phyloP scores from a whole-genome alignment of 2,888 invertebrate genomes.

The Chrysolina haemoptera region DNA sequence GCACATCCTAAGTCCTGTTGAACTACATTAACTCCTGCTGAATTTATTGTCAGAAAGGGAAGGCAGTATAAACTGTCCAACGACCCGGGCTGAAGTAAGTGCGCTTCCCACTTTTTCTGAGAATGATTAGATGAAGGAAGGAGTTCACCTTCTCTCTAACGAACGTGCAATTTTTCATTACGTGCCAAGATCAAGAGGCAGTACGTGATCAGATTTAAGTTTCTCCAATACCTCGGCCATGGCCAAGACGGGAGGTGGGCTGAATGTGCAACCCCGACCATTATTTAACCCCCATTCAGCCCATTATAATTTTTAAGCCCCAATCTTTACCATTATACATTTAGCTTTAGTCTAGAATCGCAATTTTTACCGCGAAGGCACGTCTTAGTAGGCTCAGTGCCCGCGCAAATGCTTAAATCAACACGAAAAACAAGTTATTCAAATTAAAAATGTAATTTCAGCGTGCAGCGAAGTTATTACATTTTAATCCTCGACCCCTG shows the following conservation, averaged over 20 bases:
- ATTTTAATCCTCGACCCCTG: constrained; percentile 70
- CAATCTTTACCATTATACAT: constrained; percentile 82
- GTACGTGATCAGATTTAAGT: constrained; percentile 71
- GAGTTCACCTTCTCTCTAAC: constrained; percentile 53
- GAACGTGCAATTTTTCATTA: constrained; percentile 78
- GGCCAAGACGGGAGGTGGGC: constrained; percentile 48
- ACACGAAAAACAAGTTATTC: constrained; percentile 82
- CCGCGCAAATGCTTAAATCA: constrained; percentile 77
- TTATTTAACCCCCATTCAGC: constrained; percentile 68
- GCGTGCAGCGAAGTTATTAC: constrained; percentile 70
- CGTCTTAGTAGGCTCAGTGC: constrained; percentile 75
- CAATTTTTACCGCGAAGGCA: constrained; percentile 81
- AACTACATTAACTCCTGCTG: background rate
- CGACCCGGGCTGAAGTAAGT: background rate
- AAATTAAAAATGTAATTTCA: constrained; percentile 81
- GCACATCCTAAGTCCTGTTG: background rate
- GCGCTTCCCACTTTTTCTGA: constrained; percentile 4
- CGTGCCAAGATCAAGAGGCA: constrained; percentile 77
- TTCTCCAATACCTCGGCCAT: constrained; percentile 53
- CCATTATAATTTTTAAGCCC: constrained; percentile 83
- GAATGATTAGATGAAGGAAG: constrained; percentile 40
- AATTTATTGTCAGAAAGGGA: background rate
- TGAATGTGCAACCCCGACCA: constrained; percentile 66
- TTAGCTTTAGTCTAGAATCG: constrained; percentile 81
- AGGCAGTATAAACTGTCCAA: constrained; percentile 7